Conservation (phyloP, 2,888 invertebrate genomes). For the Bimastos eiseni region DNA sequence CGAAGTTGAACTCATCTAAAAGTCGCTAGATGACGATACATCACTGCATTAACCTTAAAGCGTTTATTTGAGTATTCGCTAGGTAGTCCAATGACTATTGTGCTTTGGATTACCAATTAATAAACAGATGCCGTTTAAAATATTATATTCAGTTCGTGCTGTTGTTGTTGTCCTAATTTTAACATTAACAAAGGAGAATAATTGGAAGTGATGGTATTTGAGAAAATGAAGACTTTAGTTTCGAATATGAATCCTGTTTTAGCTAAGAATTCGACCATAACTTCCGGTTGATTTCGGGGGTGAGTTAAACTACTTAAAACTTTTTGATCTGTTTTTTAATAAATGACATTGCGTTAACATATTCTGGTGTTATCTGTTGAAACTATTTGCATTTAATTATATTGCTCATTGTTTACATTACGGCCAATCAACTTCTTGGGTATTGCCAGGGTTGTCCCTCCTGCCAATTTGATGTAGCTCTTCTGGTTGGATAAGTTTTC, state of each 20-base stretch:
- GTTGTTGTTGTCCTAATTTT: no score
- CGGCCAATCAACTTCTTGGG: neutral
- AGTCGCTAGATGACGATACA: neutral
- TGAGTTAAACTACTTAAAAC: neutral
- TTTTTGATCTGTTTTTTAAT: neutral
- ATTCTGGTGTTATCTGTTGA: neutral
- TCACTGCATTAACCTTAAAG: neutral
- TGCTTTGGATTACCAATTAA: no score
- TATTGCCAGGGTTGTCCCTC: neutral
- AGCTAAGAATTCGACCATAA: neutral
- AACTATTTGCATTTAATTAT: neutral
- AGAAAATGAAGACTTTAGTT: neutral
- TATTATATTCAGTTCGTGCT: no score
- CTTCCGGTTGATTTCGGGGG: neutral
- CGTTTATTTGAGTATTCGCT: neutral
- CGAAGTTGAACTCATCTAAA: conserved; percentile 40
- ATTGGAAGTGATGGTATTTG: no score
- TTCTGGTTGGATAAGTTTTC: no score
- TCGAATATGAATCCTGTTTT: neutral
- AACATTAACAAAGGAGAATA: no score
- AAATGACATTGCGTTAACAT: neutral
- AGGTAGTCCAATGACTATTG: neutral
- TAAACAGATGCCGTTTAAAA: no score
- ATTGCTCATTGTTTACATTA: neutral
- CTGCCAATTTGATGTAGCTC: no score